These are phyloP conservation scores for Urocyon cinereoargenteus DNA, from an alignment of 2,797 vertebrate genomes.

Conservation along the genomic window DNA sequence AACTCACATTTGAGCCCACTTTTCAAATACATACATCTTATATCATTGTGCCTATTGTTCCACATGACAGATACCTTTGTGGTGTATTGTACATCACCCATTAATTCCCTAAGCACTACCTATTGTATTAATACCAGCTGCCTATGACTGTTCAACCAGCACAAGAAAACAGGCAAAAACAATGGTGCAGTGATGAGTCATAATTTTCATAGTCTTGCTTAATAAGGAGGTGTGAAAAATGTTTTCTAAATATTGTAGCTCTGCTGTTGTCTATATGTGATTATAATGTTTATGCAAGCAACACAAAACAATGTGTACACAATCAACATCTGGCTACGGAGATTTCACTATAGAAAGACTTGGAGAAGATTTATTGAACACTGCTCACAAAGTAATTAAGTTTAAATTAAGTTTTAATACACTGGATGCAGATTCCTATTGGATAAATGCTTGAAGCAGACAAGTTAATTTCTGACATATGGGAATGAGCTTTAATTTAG, in stretches of 20 bases:
- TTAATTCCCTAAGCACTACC: conserved; percentile 93
- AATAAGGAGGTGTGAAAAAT: conserved; percentile 97
- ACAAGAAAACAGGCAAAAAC: conserved; percentile 92
- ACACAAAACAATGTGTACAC: conserved; percentile 94
- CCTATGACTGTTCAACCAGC: conserved; percentile 93
- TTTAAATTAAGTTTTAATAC: conserved; percentile 76
- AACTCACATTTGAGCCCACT: conserved; percentile 88
- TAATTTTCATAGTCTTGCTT: conserved; percentile 95
- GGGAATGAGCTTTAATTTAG: conserved; percentile 70
- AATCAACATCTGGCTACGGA: conserved; percentile 94
- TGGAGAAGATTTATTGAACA: conserved; percentile 87
- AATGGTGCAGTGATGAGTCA: conserved; percentile 95
- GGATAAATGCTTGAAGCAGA: conserved; percentile 68
- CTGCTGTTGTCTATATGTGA: conserved; percentile 95
- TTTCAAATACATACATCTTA: conserved; percentile 92
- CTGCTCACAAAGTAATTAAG: conserved; percentile 79
- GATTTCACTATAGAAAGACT: conserved; percentile 88
- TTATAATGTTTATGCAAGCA: conserved; percentile 96
- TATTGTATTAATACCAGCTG: conserved; percentile 94
- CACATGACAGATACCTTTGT: conserved; percentile 92
- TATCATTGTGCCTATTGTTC: conserved; percentile 89
- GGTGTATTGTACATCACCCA: conserved; percentile 90
- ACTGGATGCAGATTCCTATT: conserved; percentile 67
- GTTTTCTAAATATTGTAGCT: conserved; percentile 97
- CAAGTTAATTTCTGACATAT: conserved; percentile 74